Conservation (phyloP, 1,140 invertebrate species). For the honey bee (Apis mellifera) region Amel_HAv3.1 CM009946.2:2855001-2855500, state of each 20-base stretch:
- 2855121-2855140: constrained; percentile 3
- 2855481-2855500: no score
- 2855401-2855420: no score
- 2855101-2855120: not conserved
- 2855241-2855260: constrained; percentile 29
- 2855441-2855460: not conserved
- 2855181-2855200: constrained; percentile 12
- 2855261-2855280: no score
- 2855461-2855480: no score
- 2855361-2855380: no score
- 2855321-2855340: no score
- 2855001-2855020: not conserved
- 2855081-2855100: no score
- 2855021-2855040: not conserved
- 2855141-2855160: no score
- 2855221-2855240: constrained; percentile 68
- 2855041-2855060: not conserved
- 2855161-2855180: not conserved
- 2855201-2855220: constrained; percentile 64
- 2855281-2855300: no score
- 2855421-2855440: not conserved
- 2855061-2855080: not conserved
- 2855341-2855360: no score
- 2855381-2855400: no score
- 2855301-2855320: no score